These are phyloP conservation scores for Danaus plexippus DNA, from an alignment of 1,140 invertebrate species.

Conservation along the genomic window DNA sequence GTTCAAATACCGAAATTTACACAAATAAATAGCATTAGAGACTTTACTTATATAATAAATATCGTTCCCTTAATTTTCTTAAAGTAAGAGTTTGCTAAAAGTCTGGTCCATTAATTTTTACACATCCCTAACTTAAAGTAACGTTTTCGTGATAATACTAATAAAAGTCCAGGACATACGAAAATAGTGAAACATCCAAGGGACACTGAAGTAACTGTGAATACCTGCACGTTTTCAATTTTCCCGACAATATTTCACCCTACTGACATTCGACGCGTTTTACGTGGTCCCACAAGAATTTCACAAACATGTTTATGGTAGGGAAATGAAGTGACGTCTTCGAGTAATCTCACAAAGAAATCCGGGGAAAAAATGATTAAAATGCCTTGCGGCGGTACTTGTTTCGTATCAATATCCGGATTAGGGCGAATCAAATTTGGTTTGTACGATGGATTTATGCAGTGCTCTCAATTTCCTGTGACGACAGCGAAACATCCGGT, in stretches of 20 bases:
- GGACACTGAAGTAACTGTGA: constrained; percentile 41
- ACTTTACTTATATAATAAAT: no score
- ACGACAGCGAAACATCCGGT: constrained; percentile 66
- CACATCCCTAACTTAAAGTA: no score
- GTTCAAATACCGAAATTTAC: constrained; percentile 14
- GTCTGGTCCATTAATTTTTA: no score
- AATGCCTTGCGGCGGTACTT: constrained; percentile 41
- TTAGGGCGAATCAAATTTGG: constrained; percentile 66
- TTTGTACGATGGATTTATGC: constrained; percentile 68
- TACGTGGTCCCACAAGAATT: constrained; percentile 36
- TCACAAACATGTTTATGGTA: constrained; percentile 42
- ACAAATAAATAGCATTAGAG: constrained; percentile 11
- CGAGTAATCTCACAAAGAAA: constrained; percentile 11
- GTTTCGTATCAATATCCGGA: constrained; percentile 69
- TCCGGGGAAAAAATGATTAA: constrained; percentile 34
- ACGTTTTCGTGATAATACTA: no score
- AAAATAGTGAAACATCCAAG: constrained; percentile 31
- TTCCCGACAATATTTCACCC: constrained; percentile 58
- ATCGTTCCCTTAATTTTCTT: no score
- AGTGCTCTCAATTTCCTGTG: constrained; percentile 69
- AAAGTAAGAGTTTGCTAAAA: no score
- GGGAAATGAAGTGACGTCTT: constrained; percentile 32
- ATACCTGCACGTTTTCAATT: constrained; percentile 65
- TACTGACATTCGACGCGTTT: constrained; percentile 43
- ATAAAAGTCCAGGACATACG: no score